Percentiles rank a stretch among this genome's conserved stretches.
Conservation (phyloP, 2,888 invertebrate genomes). For the Anthrax anthrax region DNA sequence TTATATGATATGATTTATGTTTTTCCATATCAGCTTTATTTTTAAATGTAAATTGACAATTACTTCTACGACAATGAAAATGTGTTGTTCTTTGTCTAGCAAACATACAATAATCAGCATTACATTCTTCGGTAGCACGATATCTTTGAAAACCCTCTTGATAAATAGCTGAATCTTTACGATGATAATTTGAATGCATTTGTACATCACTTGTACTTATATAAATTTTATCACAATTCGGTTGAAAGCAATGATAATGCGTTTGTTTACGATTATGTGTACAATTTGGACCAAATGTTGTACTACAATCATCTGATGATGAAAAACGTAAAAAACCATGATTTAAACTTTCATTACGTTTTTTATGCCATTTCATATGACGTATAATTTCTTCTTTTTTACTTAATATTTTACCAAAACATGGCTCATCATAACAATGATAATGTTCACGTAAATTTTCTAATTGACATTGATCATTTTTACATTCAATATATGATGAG, state of each 20-base stretch:
- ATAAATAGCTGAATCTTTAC: slow-evolving; percentile 93
- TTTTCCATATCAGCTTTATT: slow-evolving; percentile 99
- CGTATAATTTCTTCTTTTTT: slow-evolving; percentile 98
- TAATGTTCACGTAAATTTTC: slow-evolving; percentile 67
- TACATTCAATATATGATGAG: slow-evolving; percentile 32
- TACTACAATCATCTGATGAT: slow-evolving; percentile 86
- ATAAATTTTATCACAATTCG: slow-evolving; percentile 87
- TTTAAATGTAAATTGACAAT: slow-evolving; percentile 92
- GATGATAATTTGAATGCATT: slow-evolving; percentile 98
- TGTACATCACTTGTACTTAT: slow-evolving; percentile 98
- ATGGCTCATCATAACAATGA: slow-evolving; percentile 61
- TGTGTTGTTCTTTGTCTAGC: slow-evolving; percentile 92
- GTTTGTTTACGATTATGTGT: slow-evolving; percentile 58
- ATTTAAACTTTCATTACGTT: slow-evolving; percentile 88
- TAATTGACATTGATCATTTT: slow-evolving; percentile 27
- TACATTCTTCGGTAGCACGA: slow-evolving; percentile 91
- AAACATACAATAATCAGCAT: slow-evolving; percentile 80
- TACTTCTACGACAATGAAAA: slow-evolving; percentile 85
- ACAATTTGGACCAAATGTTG: slow-evolving; percentile 62
- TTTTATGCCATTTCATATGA: slow-evolving; percentile 99
- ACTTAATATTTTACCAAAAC: slow-evolving; percentile 70
- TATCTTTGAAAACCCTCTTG: slow-evolving; percentile 96
- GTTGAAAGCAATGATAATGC: slow-evolving; percentile 88
- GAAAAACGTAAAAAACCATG: slow-evolving; percentile 78
- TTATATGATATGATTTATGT: slow-evolving; percentile 96